Evolutionary conservation across 1,140 invertebrate species (phyloP), one percentile per base, ranked within the genome.

Genomic region (Eufriesea mexicana): DNA sequence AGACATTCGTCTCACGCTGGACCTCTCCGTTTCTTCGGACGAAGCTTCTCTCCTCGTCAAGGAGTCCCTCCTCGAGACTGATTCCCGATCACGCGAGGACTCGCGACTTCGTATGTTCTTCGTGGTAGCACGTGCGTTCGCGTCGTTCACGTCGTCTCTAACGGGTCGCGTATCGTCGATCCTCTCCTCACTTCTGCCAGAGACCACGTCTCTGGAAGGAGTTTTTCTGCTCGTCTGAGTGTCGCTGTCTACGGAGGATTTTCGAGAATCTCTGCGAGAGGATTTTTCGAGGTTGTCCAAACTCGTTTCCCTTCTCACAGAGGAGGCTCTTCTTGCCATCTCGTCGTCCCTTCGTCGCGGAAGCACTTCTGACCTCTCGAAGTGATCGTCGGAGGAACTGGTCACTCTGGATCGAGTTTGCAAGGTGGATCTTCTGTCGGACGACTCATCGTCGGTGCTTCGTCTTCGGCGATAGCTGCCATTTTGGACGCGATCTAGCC

Each of bases 351-450:
- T 62, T 70, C 78, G 42, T 74, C 79, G 47, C 14, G 86, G 8
- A 49, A 78, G 42, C 70, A 73, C 81, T 18, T 94, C 92, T 1
- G 86, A 59, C 6, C 82, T 75, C 14, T 93, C 92, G n/a, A 89
- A 83, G 62, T 91, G 91, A 64, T 94, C 92, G 51, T 94, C 92
- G 2, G 93, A 93, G 8, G 93, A 93, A 54, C 92, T 94, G n/a
- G 91, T 92, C 6, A 91, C 35, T 76, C 89, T 91, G 23, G 88
- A 55, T 61, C 88, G 88, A 10, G 68, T 20, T 54, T 85, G 68
- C 55, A 86, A 7, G 7, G 79, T 91, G 8, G 89, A 86, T 64
- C 83, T 87, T 28, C 91, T 79, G 55, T 91, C 89, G 12, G 87
- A 81, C 10, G 82, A 85, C 12, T 92, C 93, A 14, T 93, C 93